phyloP scores from a whole-genome alignment of 2,888 invertebrate genomes.

The Microplitis manilae region DNA sequence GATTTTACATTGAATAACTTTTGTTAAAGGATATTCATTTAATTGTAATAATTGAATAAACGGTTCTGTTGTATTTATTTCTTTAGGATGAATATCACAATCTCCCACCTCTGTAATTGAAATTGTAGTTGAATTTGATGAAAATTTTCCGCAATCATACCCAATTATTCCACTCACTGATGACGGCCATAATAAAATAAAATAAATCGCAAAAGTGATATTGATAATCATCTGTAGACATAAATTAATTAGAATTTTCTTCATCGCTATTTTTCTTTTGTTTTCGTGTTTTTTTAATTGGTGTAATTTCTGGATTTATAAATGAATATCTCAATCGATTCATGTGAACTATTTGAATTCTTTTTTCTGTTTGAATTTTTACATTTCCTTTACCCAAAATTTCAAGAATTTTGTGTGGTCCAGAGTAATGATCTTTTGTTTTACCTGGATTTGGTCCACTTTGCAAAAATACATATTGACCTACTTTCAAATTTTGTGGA shows the following conservation, averaged over 20 bases:
- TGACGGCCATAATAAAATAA: slow-evolving; percentile 16
- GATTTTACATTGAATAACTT: too few relatives aligned
- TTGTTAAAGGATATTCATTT: too few relatives aligned
- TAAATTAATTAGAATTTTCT: slow-evolving; percentile 7
- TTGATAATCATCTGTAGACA: slow-evolving; percentile 10
- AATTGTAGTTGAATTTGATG: too few relatives aligned
- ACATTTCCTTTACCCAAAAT: slow-evolving; percentile 30
- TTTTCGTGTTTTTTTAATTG: too few relatives aligned
- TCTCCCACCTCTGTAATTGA: too few relatives aligned
- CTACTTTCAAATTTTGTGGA: too few relatives aligned
- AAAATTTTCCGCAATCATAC: slow-evolving; percentile 36
- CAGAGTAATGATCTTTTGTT: too few relatives aligned
- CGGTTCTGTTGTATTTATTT: too few relatives aligned
- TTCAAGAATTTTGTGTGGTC: slow-evolving; percentile 38
- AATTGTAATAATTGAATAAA: too few relatives aligned
- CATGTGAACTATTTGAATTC: slow-evolving; percentile 26
- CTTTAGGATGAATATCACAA: too few relatives aligned
- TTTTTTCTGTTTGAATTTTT: slow-evolving; percentile 14
- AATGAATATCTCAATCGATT: slow-evolving; percentile 37
- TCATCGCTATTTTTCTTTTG: background rate
- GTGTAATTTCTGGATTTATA: slow-evolving; percentile 24
- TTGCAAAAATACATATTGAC: too few relatives aligned
- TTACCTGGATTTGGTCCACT: too few relatives aligned
- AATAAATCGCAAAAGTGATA: background rate
- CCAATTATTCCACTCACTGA: slow-evolving; percentile 33